These are phyloP conservation scores for Sminthopsis crassicaudata DNA, from an alignment of 2,113 vertebrate species.

Conservation along the genomic window DNA sequence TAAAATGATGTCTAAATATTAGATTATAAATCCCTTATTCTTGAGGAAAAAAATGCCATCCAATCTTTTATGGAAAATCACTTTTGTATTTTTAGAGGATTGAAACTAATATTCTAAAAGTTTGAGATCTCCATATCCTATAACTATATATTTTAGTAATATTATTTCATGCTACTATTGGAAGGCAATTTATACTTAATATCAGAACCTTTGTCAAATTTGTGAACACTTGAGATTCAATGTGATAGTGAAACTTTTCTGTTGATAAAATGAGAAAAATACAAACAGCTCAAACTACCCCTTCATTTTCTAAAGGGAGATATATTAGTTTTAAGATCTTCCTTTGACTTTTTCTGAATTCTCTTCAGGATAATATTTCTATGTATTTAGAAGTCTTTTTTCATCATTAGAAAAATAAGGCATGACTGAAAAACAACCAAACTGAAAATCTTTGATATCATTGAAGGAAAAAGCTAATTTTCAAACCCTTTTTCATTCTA, in stretches of 20 bases:
- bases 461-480: neutral
- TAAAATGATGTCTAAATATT: neutral
- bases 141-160: neutral
- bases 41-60: neutral
- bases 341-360: neutral
- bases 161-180: neutral
- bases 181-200: neutral
- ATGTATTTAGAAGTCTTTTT: neutral
- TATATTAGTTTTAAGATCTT: neutral
- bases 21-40: neutral
- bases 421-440: neutral
- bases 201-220: neutral
- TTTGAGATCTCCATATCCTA: neutral
- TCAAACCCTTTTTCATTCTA: neutral
- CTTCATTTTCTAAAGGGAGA: neutral
- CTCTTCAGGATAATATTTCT: neutral
- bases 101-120: neutral
- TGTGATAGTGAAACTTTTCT: neutral
- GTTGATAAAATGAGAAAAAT: neutral
- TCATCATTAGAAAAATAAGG: neutral
- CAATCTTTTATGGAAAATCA: neutral
- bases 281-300: neutral
- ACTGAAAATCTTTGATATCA: neutral
- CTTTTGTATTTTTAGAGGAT: neutral
- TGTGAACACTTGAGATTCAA: neutral